Evolutionary conservation across 2,113 vertebrate genomes (phyloP).

Genomic region (Gambusia affinis): DNA sequence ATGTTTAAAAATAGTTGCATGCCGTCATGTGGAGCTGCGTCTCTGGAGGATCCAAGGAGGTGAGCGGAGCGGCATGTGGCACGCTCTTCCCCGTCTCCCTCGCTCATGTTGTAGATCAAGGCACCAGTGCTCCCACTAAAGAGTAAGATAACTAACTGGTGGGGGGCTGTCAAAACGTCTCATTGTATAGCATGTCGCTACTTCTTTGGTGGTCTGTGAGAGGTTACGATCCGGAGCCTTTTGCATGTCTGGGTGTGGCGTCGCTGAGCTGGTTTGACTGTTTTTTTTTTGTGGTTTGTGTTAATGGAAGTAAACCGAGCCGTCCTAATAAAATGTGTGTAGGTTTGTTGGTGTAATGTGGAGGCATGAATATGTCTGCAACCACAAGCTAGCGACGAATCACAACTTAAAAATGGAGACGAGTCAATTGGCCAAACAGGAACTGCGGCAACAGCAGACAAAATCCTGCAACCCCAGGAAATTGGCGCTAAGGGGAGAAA

Average conservation of each 20-base stretch:
- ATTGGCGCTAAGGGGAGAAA: too few species aligned
- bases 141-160: slow-evolving; percentile 50
- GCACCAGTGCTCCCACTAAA: slow-evolving; percentile 60
- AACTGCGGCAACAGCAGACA: too few species aligned
- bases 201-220: slow-evolving; percentile 33
- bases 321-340: not conserved
- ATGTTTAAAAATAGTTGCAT: slow-evolving; percentile 76
- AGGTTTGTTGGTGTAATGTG: too few species aligned
- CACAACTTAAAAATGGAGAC: too few species aligned
- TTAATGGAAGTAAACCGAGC: not conserved
- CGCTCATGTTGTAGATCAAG: slow-evolving; percentile 61
- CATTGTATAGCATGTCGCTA: slow-evolving; percentile 16
- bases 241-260: slow-evolving; percentile 1
- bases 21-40: slow-evolving; percentile 59
- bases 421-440: too few species aligned
- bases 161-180: slow-evolving; percentile 45
- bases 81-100: slow-evolving; percentile 9
- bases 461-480: too few species aligned
- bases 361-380: too few species aligned
- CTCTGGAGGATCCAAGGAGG: slow-evolving; percentile 34
- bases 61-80: slow-evolving; percentile 27
- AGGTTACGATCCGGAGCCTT: not conserved
- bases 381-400: too few species aligned
- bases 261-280: not conserved
- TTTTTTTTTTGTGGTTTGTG: not conserved